Conservation (phyloP, 2,888 invertebrate genomes). For the Arctia plantaginis region DNA sequence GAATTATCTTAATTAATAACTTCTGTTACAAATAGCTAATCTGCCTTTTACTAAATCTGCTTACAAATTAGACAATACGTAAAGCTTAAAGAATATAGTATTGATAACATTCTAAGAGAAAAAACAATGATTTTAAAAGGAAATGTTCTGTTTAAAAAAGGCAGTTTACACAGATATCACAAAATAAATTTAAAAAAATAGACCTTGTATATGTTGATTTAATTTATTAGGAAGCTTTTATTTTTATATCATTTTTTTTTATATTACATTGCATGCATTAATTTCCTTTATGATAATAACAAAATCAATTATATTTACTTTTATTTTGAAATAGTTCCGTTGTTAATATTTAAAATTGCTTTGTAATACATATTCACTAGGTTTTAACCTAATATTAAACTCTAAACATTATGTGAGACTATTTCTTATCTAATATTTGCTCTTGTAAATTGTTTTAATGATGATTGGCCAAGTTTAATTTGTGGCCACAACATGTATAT, state of each 20-base stretch:
- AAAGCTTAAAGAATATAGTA: neutral
- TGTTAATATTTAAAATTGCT: too few species aligned
- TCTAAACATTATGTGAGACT: too few species aligned
- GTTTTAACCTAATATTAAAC: too few species aligned
- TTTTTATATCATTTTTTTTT: neutral
- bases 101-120: neutral
- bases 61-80: neutral
- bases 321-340: neutral
- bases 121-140: neutral
- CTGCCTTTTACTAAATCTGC: neutral
- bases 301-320: neutral
- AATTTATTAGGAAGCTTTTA: too few species aligned
- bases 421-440: too few species aligned
- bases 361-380: neutral
- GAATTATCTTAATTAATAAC: neutral
- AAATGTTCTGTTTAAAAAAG: neutral
- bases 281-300: neutral
- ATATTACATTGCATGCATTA: neutral
- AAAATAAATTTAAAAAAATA: neutral
- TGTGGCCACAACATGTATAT: too few species aligned
- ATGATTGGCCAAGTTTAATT: too few species aligned
- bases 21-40: neutral
- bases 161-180: neutral
- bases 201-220: neutral
- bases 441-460: too few species aligned